phyloP scores from a whole-genome alignment of 1,140 invertebrate genomes.

The Palaemon carinicauda region DNA sequence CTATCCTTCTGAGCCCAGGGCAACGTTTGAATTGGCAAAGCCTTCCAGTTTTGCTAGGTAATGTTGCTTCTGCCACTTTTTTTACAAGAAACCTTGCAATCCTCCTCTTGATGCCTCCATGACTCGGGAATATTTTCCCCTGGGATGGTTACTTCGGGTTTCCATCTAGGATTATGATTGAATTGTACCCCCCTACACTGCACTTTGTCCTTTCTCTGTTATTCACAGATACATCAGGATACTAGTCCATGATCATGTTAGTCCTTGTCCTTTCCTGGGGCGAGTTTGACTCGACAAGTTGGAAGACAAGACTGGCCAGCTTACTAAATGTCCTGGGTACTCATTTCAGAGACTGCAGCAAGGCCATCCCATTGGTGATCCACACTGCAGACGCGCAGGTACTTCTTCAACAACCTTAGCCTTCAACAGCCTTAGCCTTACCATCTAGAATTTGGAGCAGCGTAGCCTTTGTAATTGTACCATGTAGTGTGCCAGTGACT shows the following conservation, averaged over 20 bases:
- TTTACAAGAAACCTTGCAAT: not conserved
- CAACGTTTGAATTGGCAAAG: no score
- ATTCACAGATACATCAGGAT: not conserved
- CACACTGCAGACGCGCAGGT: not conserved
- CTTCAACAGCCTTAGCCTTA: not conserved
- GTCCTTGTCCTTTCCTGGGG: not conserved
- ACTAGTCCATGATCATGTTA: slow-evolving; percentile 14
- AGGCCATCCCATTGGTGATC: not conserved
- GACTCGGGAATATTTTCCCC: not conserved
- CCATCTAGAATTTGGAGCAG: not conserved
- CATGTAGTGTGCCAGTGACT: not conserved
- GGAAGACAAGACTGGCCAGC: not conserved
- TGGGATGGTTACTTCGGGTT: not conserved
- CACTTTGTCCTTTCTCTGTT: not conserved
- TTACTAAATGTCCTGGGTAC: not conserved
- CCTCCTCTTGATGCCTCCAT: not conserved
- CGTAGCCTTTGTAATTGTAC: not conserved
- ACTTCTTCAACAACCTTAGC: no score
- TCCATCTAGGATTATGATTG: not conserved
- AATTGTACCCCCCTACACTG: not conserved
- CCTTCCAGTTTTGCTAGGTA: no score
- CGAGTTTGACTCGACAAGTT: not conserved
- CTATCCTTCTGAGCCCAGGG: no score
- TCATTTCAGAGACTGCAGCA: not conserved
- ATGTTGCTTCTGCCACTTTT: no score